A percentile compares a stretch with the other conserved stretches of the same genome.
Conservation (phyloP, 2,113 vertebrate species). For the Oxyura jamaicensis region DNA sequence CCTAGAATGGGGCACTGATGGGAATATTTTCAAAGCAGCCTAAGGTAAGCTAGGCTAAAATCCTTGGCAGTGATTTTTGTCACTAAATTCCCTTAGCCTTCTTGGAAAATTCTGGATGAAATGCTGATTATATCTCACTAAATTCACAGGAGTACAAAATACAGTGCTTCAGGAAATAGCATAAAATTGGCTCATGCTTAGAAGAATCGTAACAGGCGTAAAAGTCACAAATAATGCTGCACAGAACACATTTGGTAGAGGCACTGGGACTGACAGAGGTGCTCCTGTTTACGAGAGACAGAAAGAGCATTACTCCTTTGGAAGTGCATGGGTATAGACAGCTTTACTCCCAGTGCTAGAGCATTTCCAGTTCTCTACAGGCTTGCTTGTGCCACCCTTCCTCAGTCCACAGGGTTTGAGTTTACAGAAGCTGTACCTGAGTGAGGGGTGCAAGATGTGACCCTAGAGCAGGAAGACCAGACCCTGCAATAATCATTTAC, state of each 20-base stretch:
- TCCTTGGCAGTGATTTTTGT: neutral
- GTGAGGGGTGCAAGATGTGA: conserved; percentile 37
- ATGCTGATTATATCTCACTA: neutral
- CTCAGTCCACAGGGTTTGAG: conserved; percentile 29
- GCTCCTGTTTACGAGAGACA: neutral
- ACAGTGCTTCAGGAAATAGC: conserved; percentile 19
- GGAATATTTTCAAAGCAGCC: conserved; percentile 45
- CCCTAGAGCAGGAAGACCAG: neutral
- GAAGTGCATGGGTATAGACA: neutral
- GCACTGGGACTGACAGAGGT: neutral
- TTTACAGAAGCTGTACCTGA: conserved; percentile 47
- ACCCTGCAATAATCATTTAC: neutral
- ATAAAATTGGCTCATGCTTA: conserved; percentile 33
- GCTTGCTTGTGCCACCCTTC: conserved; percentile 24
- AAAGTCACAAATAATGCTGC: conserved; percentile 13
- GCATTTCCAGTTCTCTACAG: conserved; percentile 37
- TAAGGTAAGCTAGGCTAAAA: conserved; percentile 27
- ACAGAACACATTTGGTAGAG: conserved; percentile 11
- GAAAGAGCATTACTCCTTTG: conserved; percentile 18
- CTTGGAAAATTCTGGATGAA: conserved; percentile 52
- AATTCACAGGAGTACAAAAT: conserved; percentile 25
- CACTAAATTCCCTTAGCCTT: conserved; percentile 34
- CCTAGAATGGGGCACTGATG: neutral
- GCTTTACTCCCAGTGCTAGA: neutral
- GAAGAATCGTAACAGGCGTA: neutral